phyloP scores from a whole-genome alignment of 2,797 vertebrate species.

The Tragopan temminckii region DNA sequence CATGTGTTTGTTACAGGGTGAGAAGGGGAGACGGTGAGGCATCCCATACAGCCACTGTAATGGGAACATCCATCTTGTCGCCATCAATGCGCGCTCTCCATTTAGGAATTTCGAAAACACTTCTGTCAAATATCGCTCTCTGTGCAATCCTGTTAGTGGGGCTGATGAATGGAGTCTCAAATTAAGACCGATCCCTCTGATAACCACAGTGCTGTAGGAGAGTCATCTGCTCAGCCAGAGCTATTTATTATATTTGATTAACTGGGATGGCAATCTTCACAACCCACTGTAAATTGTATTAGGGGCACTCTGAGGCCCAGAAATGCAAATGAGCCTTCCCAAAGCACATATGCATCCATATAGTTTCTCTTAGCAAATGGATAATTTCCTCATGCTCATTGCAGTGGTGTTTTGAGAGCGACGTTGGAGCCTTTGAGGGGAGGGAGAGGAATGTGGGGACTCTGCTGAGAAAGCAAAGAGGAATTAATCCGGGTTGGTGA shows the following conservation, averaged over 20 bases:
- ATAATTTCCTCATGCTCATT: slow-evolving; percentile 37
- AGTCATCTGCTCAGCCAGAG: slow-evolving; percentile 76
- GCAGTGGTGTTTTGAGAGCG: not conserved
- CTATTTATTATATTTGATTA: slow-evolving; percentile 81
- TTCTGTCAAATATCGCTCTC: slow-evolving; percentile 75
- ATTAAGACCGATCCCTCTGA: slow-evolving; percentile 79
- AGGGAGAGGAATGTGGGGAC: not conserved
- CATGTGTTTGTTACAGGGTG: not conserved
- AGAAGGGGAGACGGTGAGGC: not conserved
- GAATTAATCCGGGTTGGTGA: not conserved
- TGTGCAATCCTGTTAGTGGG: slow-evolving; percentile 47
- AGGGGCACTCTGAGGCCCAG: slow-evolving; percentile 61
- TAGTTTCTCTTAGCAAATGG: not conserved
- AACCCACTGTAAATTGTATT: slow-evolving; percentile 73
- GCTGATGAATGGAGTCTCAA: slow-evolving; percentile 79
- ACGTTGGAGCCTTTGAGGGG: not conserved
- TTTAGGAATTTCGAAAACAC: slow-evolving; percentile 74
- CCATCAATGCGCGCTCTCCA: slow-evolving; percentile 35
- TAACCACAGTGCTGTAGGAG: slow-evolving; percentile 69
- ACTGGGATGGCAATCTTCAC: slow-evolving; percentile 74
- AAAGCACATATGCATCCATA: not conserved
- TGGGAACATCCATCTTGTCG: slow-evolving; percentile 72
- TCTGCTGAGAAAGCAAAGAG: fast-evolving
- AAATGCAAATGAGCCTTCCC: slow-evolving; percentile 71
- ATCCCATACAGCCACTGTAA: not conserved